Percentiles rank a stretch among this genome's conserved stretches.
Conservation (phyloP, 1,140 invertebrate species). For the Cylas formicarius region DNA sequence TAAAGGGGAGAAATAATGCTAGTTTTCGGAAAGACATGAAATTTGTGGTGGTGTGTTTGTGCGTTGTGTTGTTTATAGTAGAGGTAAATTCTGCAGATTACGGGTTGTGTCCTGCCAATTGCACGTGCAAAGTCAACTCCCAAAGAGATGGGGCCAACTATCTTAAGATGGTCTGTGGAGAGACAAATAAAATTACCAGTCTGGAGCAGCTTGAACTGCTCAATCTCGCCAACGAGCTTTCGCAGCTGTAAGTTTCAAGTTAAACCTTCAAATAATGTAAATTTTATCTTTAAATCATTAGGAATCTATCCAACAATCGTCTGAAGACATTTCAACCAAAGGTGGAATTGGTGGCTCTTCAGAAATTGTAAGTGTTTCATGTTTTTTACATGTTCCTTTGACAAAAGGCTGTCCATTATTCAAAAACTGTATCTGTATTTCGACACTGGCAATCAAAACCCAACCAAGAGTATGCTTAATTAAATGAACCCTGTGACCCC, state of each 20-base stretch:
- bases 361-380: conserved; percentile 40
- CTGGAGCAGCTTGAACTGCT: conserved; percentile 44
- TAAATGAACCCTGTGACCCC: no score
- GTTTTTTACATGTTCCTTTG: no score
- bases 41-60: no score
- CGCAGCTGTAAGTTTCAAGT: conserved; percentile 41
- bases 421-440: no score
- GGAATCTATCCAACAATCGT: conserved; percentile 39
- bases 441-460: no score
- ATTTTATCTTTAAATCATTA: conserved; percentile 30
- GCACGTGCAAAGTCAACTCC: conserved; percentile 33
- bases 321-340: conserved; percentile 36
- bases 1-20: no score
- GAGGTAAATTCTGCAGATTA: conserved; percentile 9
- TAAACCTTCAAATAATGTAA: conserved; percentile 2
- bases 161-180: conserved; percentile 46
- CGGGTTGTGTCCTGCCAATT: conserved; percentile 23
- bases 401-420: no score
- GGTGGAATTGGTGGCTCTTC: conserved; percentile 36
- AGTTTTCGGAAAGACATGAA: no score
- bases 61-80: no score
- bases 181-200: conserved; percentile 32
- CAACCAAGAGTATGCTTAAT: no score
- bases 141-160: conserved; percentile 33
- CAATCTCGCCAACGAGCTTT: conserved; percentile 41